Evolutionary conservation across 2,797 vertebrate genomes (phyloP).

Genomic region (Cichlasoma orientale): DNA sequence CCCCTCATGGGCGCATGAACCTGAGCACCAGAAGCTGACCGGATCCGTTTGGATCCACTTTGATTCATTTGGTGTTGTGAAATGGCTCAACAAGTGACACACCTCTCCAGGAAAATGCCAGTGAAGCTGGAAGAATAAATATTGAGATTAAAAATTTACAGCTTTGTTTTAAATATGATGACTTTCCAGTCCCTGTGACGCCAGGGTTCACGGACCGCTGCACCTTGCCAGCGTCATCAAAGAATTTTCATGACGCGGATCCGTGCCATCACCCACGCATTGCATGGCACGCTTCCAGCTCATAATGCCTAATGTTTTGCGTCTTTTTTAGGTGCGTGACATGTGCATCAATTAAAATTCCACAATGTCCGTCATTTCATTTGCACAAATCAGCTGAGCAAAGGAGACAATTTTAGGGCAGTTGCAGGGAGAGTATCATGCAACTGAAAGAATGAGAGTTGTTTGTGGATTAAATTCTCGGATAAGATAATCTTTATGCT

Average conservation of each 20-base stretch:
- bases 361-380: neutral
- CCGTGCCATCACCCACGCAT: neutral
- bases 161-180: neutral
- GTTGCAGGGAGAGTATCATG: neutral
- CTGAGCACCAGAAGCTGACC: neutral
- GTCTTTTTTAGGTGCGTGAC: neutral
- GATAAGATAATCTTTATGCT: neutral
- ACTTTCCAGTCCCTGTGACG: neutral
- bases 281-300: neutral
- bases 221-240: neutral
- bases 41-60: neutral
- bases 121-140: neutral
- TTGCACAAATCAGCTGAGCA: neutral
- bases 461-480: neutral
- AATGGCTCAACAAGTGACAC: conserved; percentile 1
- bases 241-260: neutral
- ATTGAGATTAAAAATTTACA: neutral
- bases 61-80: neutral
- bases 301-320: neutral
- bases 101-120: neutral
- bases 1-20: neutral
- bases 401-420: neutral
- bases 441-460: neutral
- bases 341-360: conserved; percentile 15
- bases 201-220: neutral